phyloP scores from a whole-genome alignment of 37 sponge, comb jelly and placozoan genomes.

The Tethya wilhelma region DNA sequence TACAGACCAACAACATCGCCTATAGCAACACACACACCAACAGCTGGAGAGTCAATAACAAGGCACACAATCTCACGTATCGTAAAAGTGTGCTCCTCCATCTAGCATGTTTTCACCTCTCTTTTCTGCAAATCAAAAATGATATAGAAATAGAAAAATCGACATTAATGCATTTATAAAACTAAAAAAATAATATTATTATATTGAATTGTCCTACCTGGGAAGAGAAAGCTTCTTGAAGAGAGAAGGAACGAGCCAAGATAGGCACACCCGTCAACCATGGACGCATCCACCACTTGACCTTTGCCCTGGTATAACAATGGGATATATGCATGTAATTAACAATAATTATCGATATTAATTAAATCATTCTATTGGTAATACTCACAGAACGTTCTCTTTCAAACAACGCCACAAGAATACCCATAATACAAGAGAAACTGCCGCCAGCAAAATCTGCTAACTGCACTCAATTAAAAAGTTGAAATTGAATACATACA shows the following conservation, averaged over 20 bases:
- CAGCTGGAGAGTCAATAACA: background rate
- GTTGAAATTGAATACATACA: background rate
- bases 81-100: conserved; percentile 95
- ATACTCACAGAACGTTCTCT: conserved; percentile 62
- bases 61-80: conserved; percentile 49
- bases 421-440: conserved; percentile 89
- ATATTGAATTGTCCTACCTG: no score
- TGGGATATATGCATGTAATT: background rate
- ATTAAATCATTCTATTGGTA: background rate
- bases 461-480: conserved; percentile 59
- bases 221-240: no score
- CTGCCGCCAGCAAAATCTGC: conserved; percentile 98
- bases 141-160: background rate
- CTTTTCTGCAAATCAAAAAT: conserved; percentile 36
- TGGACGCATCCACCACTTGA: conserved; percentile 91
- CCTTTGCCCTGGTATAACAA: conserved; percentile 65
- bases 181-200: no score
- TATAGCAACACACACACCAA: background rate
- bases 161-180: conserved; percentile 3
- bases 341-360: background rate
- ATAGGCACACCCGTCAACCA: conserved; percentile 95
- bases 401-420: conserved; percentile 88
- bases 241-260: conserved; percentile 79
- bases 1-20: conserved; percentile 16
- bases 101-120: conserved; percentile 88